Conservation (phyloP, 64 coral and sea anemone species). For the Actinia equina region DNA sequence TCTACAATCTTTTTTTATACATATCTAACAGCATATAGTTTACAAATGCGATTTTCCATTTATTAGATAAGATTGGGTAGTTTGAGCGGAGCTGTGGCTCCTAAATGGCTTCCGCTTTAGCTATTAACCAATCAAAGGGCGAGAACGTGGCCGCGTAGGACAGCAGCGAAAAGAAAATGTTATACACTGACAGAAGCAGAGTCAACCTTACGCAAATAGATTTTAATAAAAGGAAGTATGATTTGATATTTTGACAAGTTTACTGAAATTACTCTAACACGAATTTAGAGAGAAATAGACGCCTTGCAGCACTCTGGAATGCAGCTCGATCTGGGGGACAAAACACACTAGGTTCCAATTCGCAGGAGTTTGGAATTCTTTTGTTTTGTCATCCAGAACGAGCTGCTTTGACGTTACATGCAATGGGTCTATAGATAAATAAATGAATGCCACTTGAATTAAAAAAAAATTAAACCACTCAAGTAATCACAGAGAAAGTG, state of each 20-base stretch:
- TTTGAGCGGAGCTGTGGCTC: background rate
- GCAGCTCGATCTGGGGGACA: no score
- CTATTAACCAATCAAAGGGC: background rate
- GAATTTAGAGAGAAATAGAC: background rate
- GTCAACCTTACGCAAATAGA: background rate
- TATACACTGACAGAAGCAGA: background rate
- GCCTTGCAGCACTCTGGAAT: no score
- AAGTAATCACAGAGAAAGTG: conserved; percentile 2
- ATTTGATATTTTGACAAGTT: background rate
- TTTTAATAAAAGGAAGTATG: background rate
- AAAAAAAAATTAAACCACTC: background rate
- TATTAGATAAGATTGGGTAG: no score
- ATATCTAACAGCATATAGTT: background rate
- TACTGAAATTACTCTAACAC: background rate
- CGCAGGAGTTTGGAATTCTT: no score
- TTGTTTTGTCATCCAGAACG: no score
- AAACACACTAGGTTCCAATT: no score
- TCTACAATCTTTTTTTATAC: background rate
- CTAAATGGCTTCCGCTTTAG: background rate
- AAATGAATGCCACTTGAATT: background rate
- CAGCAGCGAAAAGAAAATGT: no score
- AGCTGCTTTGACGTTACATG: no score
- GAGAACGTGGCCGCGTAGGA: background rate
- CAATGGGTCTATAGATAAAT: background rate
- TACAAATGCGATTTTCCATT: background rate